Conservation (phyloP, 2,888 invertebrate species). For the Incurvaria masculella region DNA sequence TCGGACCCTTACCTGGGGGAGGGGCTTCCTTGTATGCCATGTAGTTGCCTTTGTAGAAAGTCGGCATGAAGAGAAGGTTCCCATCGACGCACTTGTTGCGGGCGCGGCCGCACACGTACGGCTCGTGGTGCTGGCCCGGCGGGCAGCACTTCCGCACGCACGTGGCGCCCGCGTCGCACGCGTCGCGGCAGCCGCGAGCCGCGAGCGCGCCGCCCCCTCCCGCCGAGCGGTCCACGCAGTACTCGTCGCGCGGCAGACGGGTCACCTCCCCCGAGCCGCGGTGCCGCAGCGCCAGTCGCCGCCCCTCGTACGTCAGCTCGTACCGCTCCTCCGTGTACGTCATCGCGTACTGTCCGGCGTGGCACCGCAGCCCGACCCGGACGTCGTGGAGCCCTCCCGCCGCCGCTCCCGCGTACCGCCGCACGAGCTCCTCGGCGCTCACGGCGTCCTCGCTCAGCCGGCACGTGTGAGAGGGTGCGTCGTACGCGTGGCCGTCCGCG, state of each 20-base stretch:
- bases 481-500: conserved; percentile 33
- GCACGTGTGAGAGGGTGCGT: conserved; percentile 31
- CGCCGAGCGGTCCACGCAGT: conserved; percentile 40
- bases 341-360: conserved; percentile 31
- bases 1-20: neutral
- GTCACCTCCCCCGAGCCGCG: conserved; percentile 19
- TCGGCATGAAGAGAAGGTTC: neutral
- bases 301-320: conserved; percentile 27
- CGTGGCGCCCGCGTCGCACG: conserved; percentile 30
- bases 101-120: conserved; percentile 27
- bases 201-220: conserved; percentile 22
- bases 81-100: conserved; percentile 31
- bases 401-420: conserved; percentile 21
- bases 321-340: conserved; percentile 31
- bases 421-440: conserved; percentile 26
- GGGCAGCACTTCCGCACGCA: conserved; percentile 56
- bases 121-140: conserved; percentile 45
- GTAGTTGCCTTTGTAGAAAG: neutral
- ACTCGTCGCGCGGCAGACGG: conserved; percentile 29
- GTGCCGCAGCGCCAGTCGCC: conserved; percentile 24
- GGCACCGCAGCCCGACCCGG: conserved; percentile 32
- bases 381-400: conserved; percentile 30
- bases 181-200: conserved; percentile 34
- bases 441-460: conserved; percentile 20
- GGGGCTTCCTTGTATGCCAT: neutral